A percentile compares a stretch with the other conserved stretches of the same genome.
Evolutionary conservation across 2,797 vertebrate genomes (phyloP).

Genomic region (Hylomyscus alleni): DNA sequence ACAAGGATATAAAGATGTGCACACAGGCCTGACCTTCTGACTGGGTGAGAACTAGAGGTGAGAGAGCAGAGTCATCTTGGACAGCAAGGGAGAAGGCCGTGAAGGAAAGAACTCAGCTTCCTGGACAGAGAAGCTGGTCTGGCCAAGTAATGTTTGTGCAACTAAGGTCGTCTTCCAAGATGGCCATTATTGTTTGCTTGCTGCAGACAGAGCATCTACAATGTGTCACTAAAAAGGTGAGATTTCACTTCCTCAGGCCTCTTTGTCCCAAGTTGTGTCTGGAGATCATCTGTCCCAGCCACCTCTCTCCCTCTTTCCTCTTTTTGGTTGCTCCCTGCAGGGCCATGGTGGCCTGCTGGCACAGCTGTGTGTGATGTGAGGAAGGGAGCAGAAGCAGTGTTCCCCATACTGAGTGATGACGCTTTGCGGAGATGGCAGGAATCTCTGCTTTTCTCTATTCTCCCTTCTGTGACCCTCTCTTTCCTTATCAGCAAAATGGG

Average conservation of each 20-base stretch:
- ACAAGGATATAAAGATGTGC: background rate
- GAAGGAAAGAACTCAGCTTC: constrained; percentile 3
- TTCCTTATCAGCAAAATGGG: constrained; percentile 27
- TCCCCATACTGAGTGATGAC: rapidly evolving
- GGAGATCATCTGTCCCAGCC: background rate
- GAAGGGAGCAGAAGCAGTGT: background rate
- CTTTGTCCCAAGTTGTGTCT: background rate
- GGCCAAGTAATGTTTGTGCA: background rate
- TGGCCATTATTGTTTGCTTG: background rate
- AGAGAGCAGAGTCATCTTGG: background rate
- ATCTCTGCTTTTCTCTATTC: background rate
- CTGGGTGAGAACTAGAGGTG: background rate
- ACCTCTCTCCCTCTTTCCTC: background rate
- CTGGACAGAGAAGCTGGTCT: background rate
- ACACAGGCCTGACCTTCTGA: background rate
- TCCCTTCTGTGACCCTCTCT: background rate
- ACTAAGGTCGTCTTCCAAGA: background rate
- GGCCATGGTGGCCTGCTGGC: background rate
- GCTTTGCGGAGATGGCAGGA: background rate
- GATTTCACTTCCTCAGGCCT: background rate
- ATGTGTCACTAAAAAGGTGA: background rate
- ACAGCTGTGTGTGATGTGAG: background rate
- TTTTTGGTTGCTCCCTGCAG: background rate
- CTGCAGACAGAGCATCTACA: background rate
- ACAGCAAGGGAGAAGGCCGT: background rate